A percentile compares a stretch with the other conserved stretches of the same genome.
Evolutionary conservation across 2,113 vertebrate genomes (phyloP).

Genomic region (Callipepla squamata): DNA sequence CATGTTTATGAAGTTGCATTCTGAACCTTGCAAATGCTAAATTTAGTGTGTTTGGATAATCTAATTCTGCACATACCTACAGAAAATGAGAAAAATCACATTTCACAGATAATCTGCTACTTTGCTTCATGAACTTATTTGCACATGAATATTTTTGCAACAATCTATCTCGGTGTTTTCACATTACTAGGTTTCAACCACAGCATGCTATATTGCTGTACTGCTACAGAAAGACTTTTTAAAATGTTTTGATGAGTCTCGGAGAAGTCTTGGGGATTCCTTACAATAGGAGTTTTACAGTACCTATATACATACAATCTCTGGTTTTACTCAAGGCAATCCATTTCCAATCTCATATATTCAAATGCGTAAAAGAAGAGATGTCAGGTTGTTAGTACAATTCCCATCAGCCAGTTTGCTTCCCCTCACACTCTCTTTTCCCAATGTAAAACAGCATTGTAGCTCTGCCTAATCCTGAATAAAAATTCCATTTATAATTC

Average conservation of each 20-base stretch:
- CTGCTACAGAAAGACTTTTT: background rate
- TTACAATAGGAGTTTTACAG: background rate
- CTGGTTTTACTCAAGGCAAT: background rate
- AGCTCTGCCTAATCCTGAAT: background rate
- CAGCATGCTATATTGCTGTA: background rate
- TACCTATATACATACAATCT: background rate
- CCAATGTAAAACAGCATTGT: background rate
- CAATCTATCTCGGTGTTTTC: background rate
- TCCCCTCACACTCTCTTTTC: background rate
- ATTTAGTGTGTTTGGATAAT: background rate
- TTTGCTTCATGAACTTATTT: background rate
- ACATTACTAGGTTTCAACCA: background rate
- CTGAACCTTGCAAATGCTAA: background rate
- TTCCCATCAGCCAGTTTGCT: background rate
- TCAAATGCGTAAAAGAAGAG: background rate
- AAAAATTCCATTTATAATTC: background rate
- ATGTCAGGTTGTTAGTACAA: background rate
- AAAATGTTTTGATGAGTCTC: background rate
- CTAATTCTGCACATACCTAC: slow-evolving; percentile 4
- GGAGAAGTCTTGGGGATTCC: background rate
- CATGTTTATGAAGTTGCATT: background rate
- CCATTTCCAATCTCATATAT: background rate
- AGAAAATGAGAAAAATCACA: background rate
- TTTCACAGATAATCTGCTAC: background rate
- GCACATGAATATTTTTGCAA: background rate